Evolutionary conservation across 2,888 invertebrate genomes (phyloP).

Genomic region (Apotomis turbidana): DNA sequence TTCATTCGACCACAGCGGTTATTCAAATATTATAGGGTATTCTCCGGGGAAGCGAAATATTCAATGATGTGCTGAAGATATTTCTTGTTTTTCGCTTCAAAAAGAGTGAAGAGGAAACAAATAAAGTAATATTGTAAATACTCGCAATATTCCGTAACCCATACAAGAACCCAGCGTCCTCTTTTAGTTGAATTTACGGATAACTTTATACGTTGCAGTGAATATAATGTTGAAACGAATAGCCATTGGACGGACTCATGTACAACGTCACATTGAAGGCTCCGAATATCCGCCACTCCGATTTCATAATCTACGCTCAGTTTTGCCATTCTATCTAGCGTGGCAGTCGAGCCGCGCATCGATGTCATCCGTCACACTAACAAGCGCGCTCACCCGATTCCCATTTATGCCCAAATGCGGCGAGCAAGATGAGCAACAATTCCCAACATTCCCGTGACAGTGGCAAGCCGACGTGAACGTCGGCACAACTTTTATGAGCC

Average conservation of each 20-base stretch:
- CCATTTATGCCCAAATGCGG: slow-evolving; percentile 35
- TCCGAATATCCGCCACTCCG: slow-evolving; percentile 4
- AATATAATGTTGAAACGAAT: too few relatives aligned
- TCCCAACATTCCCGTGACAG: slow-evolving; percentile 59
- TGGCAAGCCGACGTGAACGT: slow-evolving; percentile 52
- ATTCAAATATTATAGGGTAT: too few relatives aligned
- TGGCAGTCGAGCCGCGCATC: slow-evolving; percentile 12
- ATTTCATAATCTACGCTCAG: slow-evolving; percentile 3
- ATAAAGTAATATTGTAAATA: too few relatives aligned
- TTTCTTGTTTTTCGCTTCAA: too few relatives aligned
- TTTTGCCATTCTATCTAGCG: slow-evolving; percentile 1
- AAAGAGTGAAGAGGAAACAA: too few relatives aligned
- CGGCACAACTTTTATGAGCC: slow-evolving; percentile 76
- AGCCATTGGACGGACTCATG: neutral
- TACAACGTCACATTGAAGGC: neutral
- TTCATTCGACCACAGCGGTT: too few relatives aligned
- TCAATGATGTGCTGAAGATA: too few relatives aligned
- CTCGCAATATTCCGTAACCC: too few relatives aligned
- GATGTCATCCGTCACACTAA: slow-evolving; percentile 37
- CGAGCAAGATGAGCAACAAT: slow-evolving; percentile 49
- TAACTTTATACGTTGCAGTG: too few relatives aligned
- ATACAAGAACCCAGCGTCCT: neutral
- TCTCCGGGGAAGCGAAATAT: too few relatives aligned
- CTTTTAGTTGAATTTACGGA: neutral
- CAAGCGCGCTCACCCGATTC: slow-evolving; percentile 23